Conservation (phyloP, 2,797 vertebrate species). For the Malacoctenus gilli region DNA sequence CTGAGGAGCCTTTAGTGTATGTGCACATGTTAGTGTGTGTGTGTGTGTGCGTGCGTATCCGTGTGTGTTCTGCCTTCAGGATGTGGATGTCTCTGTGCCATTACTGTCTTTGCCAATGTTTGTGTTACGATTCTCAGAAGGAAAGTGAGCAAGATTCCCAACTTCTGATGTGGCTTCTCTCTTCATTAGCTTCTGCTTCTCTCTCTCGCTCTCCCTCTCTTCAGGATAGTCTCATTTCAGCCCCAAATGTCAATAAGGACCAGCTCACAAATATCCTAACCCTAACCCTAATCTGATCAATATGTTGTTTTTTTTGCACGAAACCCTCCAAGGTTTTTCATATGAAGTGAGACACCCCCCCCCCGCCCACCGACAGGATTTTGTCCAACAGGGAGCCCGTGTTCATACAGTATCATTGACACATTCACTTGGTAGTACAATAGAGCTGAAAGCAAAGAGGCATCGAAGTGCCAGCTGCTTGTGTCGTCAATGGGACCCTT, state of each 20-base stretch:
- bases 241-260: constrained; percentile 26
- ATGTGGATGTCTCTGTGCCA: constrained; percentile 16
- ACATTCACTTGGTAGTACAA: constrained; percentile 59
- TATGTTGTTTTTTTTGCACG: constrained; percentile 39
- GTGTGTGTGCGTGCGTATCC: constrained; percentile 23
- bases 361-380: no score
- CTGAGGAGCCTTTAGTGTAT: constrained; percentile 14
- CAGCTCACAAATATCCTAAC: constrained; percentile 24
- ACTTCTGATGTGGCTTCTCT: constrained; percentile 7
- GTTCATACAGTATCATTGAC: constrained; percentile 49
- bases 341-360: constrained; percentile 4
- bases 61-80: no score
- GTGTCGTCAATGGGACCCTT: constrained; percentile 76
- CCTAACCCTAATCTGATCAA: no score
- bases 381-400: constrained; percentile 40
- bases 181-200: no score
- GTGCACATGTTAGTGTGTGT: constrained; percentile 19
- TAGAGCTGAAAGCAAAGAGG: constrained; percentile 58
- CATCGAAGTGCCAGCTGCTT: constrained; percentile 62
- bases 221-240: constrained; percentile 10
- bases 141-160: constrained; percentile 44
- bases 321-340: constrained; percentile 18
- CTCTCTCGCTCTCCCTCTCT: constrained; percentile 1
- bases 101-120: constrained; percentile 28
- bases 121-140: constrained; percentile 8